Conservation (phyloP, 2,797 vertebrate species). For the Poeciliopsis paucimaculata region DNA sequence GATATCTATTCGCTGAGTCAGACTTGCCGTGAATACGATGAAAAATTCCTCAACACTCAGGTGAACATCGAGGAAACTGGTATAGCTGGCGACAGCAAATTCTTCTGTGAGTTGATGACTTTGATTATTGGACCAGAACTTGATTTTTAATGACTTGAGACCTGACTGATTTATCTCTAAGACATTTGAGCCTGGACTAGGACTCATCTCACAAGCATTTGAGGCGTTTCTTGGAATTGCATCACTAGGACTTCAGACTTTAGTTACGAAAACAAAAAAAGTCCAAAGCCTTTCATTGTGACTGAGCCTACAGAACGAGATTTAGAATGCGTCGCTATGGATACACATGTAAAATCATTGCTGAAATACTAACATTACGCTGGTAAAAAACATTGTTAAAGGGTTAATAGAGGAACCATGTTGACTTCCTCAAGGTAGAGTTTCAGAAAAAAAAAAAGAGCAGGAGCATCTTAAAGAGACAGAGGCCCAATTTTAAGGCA, state of each 20-base stretch:
- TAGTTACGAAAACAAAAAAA: neutral
- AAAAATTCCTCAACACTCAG: neutral
- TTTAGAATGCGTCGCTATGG: too few species aligned
- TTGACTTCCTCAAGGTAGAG: too few species aligned
- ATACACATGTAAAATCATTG: too few species aligned
- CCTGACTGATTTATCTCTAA: too few species aligned
- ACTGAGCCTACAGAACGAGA: too few species aligned
- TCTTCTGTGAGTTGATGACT: neutral
- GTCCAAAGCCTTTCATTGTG: too few species aligned
- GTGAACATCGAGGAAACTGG: neutral
- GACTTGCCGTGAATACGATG: neutral
- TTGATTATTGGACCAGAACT: neutral
- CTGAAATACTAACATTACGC: too few species aligned
- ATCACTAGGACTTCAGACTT: neutral
- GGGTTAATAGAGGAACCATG: too few species aligned
- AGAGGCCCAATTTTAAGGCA: too few species aligned
- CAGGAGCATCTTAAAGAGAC: too few species aligned
- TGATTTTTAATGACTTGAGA: neutral
- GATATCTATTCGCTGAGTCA: neutral
- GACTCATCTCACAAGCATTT: neutral
- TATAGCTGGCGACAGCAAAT: neutral
- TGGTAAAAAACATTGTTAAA: too few species aligned
- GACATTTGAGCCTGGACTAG: neutral
- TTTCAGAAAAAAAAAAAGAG: too few species aligned
- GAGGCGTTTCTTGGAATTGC: neutral